phyloP scores from a whole-genome alignment of 2,888 invertebrate genomes.

The Sminthurides aquaticus region DNA sequence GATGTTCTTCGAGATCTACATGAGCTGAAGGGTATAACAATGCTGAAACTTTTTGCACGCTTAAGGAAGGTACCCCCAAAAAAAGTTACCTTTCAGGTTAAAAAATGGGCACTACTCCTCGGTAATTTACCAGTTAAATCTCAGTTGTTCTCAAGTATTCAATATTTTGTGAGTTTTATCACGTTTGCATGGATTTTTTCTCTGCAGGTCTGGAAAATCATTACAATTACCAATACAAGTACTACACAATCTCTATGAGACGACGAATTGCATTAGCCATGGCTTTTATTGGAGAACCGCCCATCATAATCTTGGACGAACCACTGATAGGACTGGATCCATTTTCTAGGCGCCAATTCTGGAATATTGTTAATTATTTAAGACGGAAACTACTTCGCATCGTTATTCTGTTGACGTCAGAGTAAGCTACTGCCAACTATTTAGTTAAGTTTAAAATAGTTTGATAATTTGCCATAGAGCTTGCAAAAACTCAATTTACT shows the following conservation, averaged over 20 bases:
- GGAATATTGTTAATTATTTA: slow-evolving; percentile 9
- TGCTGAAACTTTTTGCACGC: slow-evolving; percentile 12
- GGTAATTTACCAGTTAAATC: slow-evolving; percentile 6
- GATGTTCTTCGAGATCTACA: background rate
- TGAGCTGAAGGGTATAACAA: background rate
- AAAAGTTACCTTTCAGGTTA: background rate
- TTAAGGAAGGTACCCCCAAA: slow-evolving; percentile 7
- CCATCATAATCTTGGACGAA: slow-evolving; percentile 16
- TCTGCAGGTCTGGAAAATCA: background rate
- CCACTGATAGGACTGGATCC: slow-evolving; percentile 10
- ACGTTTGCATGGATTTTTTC: background rate
- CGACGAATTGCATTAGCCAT: slow-evolving; percentile 6
- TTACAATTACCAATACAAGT: background rate
- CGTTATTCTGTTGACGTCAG: slow-evolving; percentile 3
- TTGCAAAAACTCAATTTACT: too few relatives aligned
- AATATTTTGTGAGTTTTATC: background rate
- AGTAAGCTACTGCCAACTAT: slow-evolving; percentile 8
- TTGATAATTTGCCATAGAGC: too few relatives aligned
- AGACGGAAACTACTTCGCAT: background rate
- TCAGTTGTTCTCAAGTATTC: background rate
- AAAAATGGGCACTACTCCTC: slow-evolving; percentile 10
- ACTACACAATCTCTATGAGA: slow-evolving; percentile 3
- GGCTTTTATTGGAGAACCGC: slow-evolving; percentile 19
- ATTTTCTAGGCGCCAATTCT: slow-evolving; percentile 16
- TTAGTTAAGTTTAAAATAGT: too few relatives aligned